Base-by-base conservation (phyloP, 2,888 invertebrate species). In the Dryococelus australis region DNA sequence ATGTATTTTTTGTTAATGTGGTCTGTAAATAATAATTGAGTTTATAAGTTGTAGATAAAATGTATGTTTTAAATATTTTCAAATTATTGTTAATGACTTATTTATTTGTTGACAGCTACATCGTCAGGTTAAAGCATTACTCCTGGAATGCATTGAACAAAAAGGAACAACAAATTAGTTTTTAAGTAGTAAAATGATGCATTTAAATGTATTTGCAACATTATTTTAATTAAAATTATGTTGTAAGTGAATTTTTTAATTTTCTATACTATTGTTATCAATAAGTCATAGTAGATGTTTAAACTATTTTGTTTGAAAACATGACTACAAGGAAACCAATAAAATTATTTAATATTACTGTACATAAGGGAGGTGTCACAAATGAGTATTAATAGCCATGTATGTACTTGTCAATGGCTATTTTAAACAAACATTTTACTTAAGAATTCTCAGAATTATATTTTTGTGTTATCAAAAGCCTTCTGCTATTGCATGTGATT, bases 41-140 rank as follows among this genome's bases (percentile, higher is more conserved):
- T 65, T 10, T n/a, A 65, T 65, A 24, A 65, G n/a, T 65, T 4
- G 65, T 24, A 65, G 1, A 24, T 65, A 24, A 10, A 47, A 16
- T 47, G 47, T 47, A 47, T 47, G 47, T 47, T 47, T 10, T 2
- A 47, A 47, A 65, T 65, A 65, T 65, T 65, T 65, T 65, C n/a
- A 65, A 16, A 65, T 16, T 65, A 16, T 65, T n/a, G n/a, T 65
- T 65, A n/a, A 65, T 65, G 20, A 65, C 24, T 65, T 65, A 65
- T 65, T 65, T 65, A 65, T 65, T 65, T 65, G 65, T 65, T 65
- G 65, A 65, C 65, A 65, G 65, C 65, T 65, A 65, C 65, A 65
- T 65, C 65, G 16, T 65, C 65, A 65, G 65, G n/a, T 65, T n/a
- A 65, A 65, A 24, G n/a, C 65, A n/a, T 65, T n/a, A n/a, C n/a